Base-by-base conservation (phyloP, 2,113 vertebrate genomes). In the Sebastes fasciatus region DNA sequence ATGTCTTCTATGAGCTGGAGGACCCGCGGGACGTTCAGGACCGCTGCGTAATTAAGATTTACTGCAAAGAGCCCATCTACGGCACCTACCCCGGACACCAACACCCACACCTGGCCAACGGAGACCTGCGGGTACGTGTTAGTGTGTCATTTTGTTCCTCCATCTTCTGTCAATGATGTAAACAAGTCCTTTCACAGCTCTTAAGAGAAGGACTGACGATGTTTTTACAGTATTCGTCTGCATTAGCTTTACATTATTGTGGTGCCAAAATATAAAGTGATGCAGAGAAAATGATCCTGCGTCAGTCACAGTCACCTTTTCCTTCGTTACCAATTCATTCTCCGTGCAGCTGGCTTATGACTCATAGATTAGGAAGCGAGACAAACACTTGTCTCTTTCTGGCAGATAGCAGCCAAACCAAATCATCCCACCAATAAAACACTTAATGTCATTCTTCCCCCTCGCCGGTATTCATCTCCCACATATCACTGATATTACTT, bases 1-100 rank as follows among this genome's bases (percentile, higher is more conserved):
- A 99, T 1, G 96, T 99, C 91, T 99, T 99, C 96, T 99, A 98
- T 0, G 97, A 99, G 93, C 95, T 99, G 93, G 98, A 99, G 94
- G 98, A 99, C 8, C 97, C 99, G 43, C 95, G 98, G 0, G 98
- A 99, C 58, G 97, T 99, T 79, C 98, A 99, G 91, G 98, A 99
- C 93, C 96, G 98, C 80, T 99, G 98, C 52, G 97, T 99, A 79
- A 98, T 99, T 76, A 99, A 99, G 94, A 99, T 99, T 84, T 99
- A 99, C 86, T 95, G 98, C 77, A 98, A 99, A 86, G 98, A 99
- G 87, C 97, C 98, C 0, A 93, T 98, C 61, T 99, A 97, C 0
- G 96, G 97, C 40, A 97, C 97, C 0, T 99, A 99, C 92, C 98
- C 97, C 0, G 96, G 95, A 43, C 95, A 94, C 83, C 94, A 93